These are phyloP conservation scores for Maccullochella peelii DNA, from an alignment of 2,113 vertebrate species.

Conservation along the genomic window DNA sequence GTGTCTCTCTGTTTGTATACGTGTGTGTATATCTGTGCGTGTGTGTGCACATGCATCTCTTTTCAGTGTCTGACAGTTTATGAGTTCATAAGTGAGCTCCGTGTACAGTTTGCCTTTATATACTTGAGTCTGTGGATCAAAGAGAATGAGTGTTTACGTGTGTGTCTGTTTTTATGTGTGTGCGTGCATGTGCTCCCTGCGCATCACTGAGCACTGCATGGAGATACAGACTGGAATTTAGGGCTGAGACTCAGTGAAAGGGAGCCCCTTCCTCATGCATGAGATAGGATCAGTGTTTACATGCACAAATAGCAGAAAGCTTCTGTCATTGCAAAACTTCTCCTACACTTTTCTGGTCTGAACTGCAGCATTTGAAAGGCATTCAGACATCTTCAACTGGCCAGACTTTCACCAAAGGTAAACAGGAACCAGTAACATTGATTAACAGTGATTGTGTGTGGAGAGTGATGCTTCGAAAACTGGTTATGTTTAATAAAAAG, in stretches of 20 bases:
- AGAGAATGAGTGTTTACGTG: slow-evolving; percentile 16
- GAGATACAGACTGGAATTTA: slow-evolving; percentile 75
- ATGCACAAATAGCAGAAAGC: slow-evolving; percentile 64
- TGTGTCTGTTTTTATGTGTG: slow-evolving; percentile 25
- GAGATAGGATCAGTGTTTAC: slow-evolving; percentile 80
- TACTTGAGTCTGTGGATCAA: slow-evolving; percentile 6
- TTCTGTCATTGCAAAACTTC: slow-evolving; percentile 49
- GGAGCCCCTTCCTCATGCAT: slow-evolving; percentile 72
- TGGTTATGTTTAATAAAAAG: not conserved
- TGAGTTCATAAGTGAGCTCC: slow-evolving; percentile 29
- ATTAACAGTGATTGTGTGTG: not conserved
- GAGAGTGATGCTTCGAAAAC: not conserved
- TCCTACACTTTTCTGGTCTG: not conserved
- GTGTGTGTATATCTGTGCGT: not conserved
- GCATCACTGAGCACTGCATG: slow-evolving; percentile 64
- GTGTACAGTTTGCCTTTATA: slow-evolving; percentile 26
- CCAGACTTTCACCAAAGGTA: not conserved
- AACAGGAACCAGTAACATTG: not conserved
- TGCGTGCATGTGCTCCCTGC: slow-evolving; percentile 31
- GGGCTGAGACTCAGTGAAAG: slow-evolving; percentile 62
- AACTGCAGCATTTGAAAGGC: slow-evolving; percentile 2
- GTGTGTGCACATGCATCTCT: not conserved
- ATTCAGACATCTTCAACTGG: not conserved
- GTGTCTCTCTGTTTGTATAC: not conserved
- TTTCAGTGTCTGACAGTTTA: slow-evolving; percentile 17